A percentile compares a stretch with the other conserved stretches of the same genome.
These are phyloP conservation scores for Epinephelus awoara DNA, from an alignment of 2,797 vertebrate species.

Conservation along the genomic window DNA sequence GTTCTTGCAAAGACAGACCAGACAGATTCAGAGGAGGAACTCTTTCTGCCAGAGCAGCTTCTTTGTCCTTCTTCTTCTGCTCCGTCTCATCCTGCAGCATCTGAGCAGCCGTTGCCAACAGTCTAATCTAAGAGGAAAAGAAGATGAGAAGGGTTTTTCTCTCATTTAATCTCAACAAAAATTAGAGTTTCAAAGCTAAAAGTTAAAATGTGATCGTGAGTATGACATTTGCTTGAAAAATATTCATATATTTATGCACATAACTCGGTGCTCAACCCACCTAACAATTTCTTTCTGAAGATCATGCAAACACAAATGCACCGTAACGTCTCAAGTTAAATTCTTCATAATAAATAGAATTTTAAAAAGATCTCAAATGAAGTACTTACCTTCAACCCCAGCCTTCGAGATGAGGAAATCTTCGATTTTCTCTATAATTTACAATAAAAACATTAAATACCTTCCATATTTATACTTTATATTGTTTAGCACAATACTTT, in stretches of 20 bases:
- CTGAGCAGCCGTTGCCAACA: constrained; percentile 74
- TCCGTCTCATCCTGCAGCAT: constrained; percentile 76
- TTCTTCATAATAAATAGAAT: neutral
- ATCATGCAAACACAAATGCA: neutral
- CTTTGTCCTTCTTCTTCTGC: constrained; percentile 70
- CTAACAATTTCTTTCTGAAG: neutral
- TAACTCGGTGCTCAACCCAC: too few species aligned
- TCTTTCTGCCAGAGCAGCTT: constrained; percentile 67
- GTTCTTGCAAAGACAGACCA: constrained; percentile 74
- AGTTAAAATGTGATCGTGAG: too few species aligned
- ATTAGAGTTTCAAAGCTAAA: too few species aligned
- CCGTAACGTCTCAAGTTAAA: neutral
- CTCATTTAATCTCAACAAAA: too few species aligned
- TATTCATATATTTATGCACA: too few species aligned
- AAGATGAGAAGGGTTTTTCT: neutral
- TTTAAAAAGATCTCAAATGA: neutral
- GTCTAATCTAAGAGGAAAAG: constrained; percentile 69
- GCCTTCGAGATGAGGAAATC: constrained; percentile 76
- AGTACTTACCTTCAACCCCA: constrained; percentile 76
- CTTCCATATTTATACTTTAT: neutral
- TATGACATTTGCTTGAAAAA: too few species aligned
- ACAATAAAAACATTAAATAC: neutral
- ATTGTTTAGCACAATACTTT: neutral
- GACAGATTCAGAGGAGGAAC: constrained; percentile 74
- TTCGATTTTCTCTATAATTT: constrained; percentile 74